These are phyloP conservation scores for Propithecus perrieri DNA, from an alignment of 2,797 vertebrate genomes.

Conservation along the genomic window DNA sequence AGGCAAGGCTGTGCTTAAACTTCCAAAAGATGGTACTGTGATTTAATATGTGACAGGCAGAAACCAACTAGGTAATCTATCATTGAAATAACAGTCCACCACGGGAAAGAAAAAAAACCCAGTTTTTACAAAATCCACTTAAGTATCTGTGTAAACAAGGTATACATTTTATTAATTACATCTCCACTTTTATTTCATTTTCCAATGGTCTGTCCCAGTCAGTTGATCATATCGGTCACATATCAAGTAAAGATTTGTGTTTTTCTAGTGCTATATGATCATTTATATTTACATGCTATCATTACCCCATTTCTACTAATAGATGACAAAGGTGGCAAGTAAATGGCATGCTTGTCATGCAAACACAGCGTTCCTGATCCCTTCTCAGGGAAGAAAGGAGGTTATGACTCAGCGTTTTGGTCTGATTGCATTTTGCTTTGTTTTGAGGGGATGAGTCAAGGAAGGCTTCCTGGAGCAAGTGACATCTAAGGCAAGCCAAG, in stretches of 20 bases:
- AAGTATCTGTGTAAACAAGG: not conserved
- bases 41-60: not conserved
- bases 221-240: not conserved
- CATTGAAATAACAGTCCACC: not conserved
- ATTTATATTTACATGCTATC: too few species aligned
- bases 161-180: not conserved
- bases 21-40: not conserved
- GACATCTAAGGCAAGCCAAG: not conserved
- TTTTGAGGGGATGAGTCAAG: not conserved
- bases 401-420: not conserved
- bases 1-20: not conserved
- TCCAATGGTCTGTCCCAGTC: not conserved
- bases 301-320: not conserved
- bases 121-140: not conserved
- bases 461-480: slow-evolving; percentile 2
- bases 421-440: not conserved
- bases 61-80: not conserved
- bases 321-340: not conserved
- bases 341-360: not conserved
- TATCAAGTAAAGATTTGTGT: not conserved
- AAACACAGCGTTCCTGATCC: not conserved
- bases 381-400: not conserved
- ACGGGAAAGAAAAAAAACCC: not conserved
- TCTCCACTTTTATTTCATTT: not conserved
- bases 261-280: not conserved